Percentiles rank a stretch among this genome's conserved stretches.
Conservation (phyloP, 2,113 vertebrate species). For the Callocephalon fimbriatum region DNA sequence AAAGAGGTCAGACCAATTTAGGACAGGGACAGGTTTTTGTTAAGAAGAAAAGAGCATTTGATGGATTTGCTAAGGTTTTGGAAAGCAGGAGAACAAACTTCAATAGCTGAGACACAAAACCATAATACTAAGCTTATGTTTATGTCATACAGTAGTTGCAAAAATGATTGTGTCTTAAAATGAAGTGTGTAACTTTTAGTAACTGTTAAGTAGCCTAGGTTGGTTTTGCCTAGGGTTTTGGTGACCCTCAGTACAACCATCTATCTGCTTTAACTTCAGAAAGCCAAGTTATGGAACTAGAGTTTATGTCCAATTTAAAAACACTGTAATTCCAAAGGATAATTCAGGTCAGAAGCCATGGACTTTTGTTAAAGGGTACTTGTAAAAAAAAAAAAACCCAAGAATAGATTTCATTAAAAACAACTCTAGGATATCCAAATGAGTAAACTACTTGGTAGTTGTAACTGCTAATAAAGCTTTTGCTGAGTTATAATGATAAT, state of each 20-base stretch:
- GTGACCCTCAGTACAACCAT: neutral
- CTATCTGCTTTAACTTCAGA: neutral
- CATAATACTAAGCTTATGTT: neutral
- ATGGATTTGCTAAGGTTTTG: conserved; percentile 35
- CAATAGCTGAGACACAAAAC: neutral
- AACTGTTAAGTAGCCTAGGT: neutral
- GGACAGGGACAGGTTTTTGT: conserved; percentile 25
- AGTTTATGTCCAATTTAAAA: neutral
- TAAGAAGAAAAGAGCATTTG: conserved; percentile 65
- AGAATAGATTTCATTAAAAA: neutral
- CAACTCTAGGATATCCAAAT: neutral
- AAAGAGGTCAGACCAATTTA: neutral
- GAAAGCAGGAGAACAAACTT: conserved; percentile 38
- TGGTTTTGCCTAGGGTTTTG: neutral
- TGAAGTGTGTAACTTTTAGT: neutral
- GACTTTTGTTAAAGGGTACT: neutral
- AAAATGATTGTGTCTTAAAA: neutral
- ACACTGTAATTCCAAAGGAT: neutral
- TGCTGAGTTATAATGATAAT: neutral
- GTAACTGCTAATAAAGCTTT: neutral
- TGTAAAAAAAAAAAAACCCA: neutral
- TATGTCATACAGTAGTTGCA: neutral
- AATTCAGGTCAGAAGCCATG: neutral
- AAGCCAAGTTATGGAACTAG: neutral
- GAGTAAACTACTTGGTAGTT: neutral